Conservation (phyloP, 2,888 invertebrate genomes). For the Pogonocherus hispidulus region DNA sequence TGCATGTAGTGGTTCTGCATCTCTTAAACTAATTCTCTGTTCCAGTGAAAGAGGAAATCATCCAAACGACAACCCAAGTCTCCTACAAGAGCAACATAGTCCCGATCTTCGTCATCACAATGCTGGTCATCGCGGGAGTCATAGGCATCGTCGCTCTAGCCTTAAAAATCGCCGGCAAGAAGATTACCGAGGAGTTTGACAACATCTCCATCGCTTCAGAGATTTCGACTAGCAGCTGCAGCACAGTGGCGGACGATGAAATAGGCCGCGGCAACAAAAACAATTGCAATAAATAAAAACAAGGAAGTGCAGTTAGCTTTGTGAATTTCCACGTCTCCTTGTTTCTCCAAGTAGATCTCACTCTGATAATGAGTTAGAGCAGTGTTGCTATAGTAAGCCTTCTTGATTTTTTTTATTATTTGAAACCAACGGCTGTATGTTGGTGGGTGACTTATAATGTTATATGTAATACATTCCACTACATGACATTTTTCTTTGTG, state of each 20-base stretch:
- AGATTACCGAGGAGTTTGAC: constrained; percentile 67
- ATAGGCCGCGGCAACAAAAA: constrained; percentile 36
- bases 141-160: constrained; percentile 72
- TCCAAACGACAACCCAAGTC: constrained; percentile 35
- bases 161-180: constrained; percentile 72
- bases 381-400: background rate
- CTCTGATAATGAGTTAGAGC: background rate
- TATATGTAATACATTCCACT: constrained; percentile 17
- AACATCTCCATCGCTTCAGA: constrained; percentile 66
- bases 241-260: constrained; percentile 58
- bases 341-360: background rate
- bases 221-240: constrained; percentile 61
- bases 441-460: background rate
- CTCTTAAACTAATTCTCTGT: constrained; percentile 43
- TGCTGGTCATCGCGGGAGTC: constrained; percentile 73
- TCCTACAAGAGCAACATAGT: constrained; percentile 53
- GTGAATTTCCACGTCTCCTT: background rate
- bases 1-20: too few species aligned
- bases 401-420: background rate
- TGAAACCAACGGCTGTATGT: too few species aligned
- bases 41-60: constrained; percentile 57
- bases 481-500: constrained; percentile 18
- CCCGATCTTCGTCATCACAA: constrained; percentile 69
- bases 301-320: background rate
- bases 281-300: constrained; percentile 21